Base-by-base conservation (phyloP, 2,888 invertebrate species). In the Nematopogon swammerdamellus region DNA sequence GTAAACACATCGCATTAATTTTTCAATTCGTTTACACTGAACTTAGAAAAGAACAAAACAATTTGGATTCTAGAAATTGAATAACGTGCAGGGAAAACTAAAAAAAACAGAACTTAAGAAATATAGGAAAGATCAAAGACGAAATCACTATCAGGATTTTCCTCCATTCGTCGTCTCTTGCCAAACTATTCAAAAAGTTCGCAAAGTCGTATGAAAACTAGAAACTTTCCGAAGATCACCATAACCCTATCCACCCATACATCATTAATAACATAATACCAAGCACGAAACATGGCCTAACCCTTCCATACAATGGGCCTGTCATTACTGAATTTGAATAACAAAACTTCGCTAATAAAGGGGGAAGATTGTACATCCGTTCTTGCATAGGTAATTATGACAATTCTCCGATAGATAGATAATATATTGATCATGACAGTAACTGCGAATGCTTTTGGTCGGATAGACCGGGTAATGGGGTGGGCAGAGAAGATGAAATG, bases 301-400 rank as follows among this genome's bases (percentile, higher is more conserved):
- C 62, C 63, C 64, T 58, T 58, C 53, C 53, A 25, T 53, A 71
- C 72, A 73, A 72, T 64, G 56, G 65, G 54, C 51, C 58, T 64
- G 69, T 72, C 75, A 77, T 75, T 75, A 76, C 63, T 56, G 61
- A 58, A 73, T 76, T 76, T 73, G 70, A 76, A 76, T 76, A 70
- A 71, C 67, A 70, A 67, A 64, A 69, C 63, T 61, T 57, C 8
- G 55, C 47, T 56, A 63, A 61, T 59, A 54, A 59, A 36, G 60
- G 68, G 72, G 75, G 73, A 72, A 64, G 66, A 65, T 60, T 57
- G 58, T 14, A 36, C 50, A 51, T 45, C 54, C 68, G 60, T 55
- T 64, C 63, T 69, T 69, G 76, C 76, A 74, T 76, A 70, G 70
- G 71, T 75, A 76, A 75, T 73, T 72, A 72, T 68, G 66, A 70